Evolutionary conservation across 2,797 vertebrate genomes (phyloP), one percentile per base, ranked within the genome.

Genomic region (Coregonus suidteri): DNA sequence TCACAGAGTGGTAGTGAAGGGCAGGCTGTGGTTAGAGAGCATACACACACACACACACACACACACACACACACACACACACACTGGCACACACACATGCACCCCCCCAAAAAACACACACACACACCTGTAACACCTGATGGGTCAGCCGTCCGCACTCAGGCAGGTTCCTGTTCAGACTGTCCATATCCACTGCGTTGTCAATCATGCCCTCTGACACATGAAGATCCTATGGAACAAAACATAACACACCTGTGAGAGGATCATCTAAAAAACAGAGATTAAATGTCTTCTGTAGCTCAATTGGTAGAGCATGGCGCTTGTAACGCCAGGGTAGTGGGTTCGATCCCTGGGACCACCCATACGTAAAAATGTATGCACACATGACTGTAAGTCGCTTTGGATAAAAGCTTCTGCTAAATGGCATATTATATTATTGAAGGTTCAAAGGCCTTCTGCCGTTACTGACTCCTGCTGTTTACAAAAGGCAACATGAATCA

Each of bases 41-140:
- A 81, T 5, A 67, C 74, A 81, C 70, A 70, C 41, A 47, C 3
- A 47, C 2, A 47, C 41, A 47, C 2, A 11, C 9, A 11, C 9
- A 47, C 9, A 11, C 41, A 47, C 9, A 47, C 41, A 3, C 41
- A 47, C 41, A n/a, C n/a, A n/a, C n/a, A n/a, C n/a, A n/a, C n/a
- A 11, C 41, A 47, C 41, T 2, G 1, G 9, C 41, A 2, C 41
- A 41, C 7, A 41, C 37, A 41, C 6, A 41, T 1, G 7, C 7
- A 41, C 41, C 7, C 7, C 2, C 41, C 7, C 1, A 2, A 6
- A 41, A 6, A 41, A 6, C 20, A 41, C 41, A 41, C 41, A 41
- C 37, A 31, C 56, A 4, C 53, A 99, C 97, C 96, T 97, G 95
- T 18, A 96, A 83, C 79, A 93, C 77, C 59, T 95, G 93, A 84